These are phyloP conservation scores for Planiliza haematocheilus DNA, from an alignment of 2,113 vertebrate species.

Conservation along the genomic window DNA sequence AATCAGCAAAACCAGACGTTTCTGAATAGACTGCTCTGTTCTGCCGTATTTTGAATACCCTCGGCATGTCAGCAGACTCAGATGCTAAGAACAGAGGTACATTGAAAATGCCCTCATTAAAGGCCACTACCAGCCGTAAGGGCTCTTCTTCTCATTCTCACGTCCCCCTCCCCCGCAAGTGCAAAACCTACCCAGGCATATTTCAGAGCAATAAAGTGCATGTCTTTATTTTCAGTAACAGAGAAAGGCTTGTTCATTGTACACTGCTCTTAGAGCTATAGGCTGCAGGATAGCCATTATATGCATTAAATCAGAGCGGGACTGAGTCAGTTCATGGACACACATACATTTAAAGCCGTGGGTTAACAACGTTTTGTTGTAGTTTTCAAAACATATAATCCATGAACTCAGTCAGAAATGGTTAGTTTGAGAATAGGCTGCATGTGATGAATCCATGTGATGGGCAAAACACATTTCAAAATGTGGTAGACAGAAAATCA, in stretches of 20 bases:
- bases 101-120: constrained; percentile 30
- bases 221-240: constrained; percentile 60
- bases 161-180: neutral
- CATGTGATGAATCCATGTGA: neutral
- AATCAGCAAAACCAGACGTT: neutral
- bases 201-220: constrained; percentile 35
- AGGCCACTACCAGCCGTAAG: constrained; percentile 27
- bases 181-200: constrained; percentile 20
- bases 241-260: constrained; percentile 49
- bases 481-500: neutral
- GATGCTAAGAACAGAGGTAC: constrained; percentile 33
- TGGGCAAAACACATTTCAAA: neutral
- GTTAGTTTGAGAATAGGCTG: neutral
- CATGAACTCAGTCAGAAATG: neutral
- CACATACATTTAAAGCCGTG: neutral
- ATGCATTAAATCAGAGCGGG: constrained; percentile 18
- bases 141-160: constrained; percentile 50
- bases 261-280: constrained; percentile 9
- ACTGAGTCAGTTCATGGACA: neutral
- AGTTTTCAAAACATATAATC: neutral
- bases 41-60: neutral
- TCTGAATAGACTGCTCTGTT: neutral
- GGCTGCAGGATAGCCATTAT: constrained; percentile 6
- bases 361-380: constrained; percentile 36
- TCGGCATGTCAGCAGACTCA: constrained; percentile 44